Conservation (phyloP, 2,797 vertebrate species). For the Anisognathus igniventris region DNA sequence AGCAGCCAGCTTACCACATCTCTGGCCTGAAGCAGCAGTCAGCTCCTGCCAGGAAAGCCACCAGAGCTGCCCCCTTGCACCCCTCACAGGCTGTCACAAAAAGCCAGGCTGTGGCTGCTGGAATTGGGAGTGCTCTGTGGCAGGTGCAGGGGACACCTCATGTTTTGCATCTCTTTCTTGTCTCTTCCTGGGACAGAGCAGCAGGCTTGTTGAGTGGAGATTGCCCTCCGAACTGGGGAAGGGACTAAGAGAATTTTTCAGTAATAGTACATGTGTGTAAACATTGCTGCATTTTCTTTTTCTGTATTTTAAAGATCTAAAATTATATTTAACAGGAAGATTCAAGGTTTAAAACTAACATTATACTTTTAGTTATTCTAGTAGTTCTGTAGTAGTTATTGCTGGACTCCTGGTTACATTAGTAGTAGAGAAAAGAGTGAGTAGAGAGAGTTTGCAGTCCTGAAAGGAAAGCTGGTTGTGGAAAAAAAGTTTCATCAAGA, state of each 20-base stretch:
- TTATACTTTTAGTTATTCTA: background rate
- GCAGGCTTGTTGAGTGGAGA: background rate
- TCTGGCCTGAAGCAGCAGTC: background rate
- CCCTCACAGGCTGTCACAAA: background rate
- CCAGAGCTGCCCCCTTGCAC: background rate
- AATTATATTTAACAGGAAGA: background rate
- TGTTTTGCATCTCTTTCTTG: background rate
- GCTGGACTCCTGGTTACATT: background rate
- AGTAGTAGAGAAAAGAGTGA: background rate
- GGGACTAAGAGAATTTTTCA: background rate
- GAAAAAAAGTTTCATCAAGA: background rate
- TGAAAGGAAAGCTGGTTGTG: background rate
- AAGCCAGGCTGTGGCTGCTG: background rate
- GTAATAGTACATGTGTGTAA: background rate
- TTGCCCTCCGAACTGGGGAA: no score
- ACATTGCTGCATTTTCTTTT: background rate
- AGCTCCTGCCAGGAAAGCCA: background rate
- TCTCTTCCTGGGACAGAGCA: background rate
- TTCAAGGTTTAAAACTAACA: background rate
- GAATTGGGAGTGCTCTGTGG: background rate
- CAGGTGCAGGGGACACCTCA: background rate
- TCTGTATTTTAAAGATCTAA: background rate
- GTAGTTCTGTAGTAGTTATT: background rate
- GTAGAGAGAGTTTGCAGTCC: background rate
- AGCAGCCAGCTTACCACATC: background rate